phyloP scores from a whole-genome alignment of 2,113 vertebrate genomes.

The Dasyprocta punctata region DNA sequence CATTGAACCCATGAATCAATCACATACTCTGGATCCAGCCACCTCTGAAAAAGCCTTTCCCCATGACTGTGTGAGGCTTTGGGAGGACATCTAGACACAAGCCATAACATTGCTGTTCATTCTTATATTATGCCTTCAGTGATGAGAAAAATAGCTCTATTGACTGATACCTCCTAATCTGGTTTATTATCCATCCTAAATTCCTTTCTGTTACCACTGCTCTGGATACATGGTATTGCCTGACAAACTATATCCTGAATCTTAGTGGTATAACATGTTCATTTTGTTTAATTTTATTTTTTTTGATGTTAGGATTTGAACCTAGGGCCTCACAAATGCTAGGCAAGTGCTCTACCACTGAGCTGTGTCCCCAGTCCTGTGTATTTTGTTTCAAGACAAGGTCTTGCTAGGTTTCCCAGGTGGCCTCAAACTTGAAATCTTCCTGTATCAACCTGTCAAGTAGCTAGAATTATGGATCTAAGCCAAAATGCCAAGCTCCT shows the following conservation, averaged over 20 bases:
- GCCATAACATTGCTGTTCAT: background rate
- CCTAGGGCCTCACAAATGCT: background rate
- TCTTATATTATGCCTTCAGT: background rate
- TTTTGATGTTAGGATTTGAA: background rate
- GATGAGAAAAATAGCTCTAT: background rate
- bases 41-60: too few species aligned
- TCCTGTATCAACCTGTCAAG: background rate
- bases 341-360: background rate
- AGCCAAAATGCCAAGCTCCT: background rate
- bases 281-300: background rate
- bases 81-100: too few species aligned
- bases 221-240: background rate
- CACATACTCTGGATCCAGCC: too few species aligned
- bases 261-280: background rate
- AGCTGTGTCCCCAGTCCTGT: background rate
- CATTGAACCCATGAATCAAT: too few species aligned
- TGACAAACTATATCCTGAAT: background rate
- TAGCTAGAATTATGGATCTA: background rate
- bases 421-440: background rate
- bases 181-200: too few species aligned
- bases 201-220: background rate
- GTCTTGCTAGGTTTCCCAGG: background rate
- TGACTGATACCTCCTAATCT: background rate
- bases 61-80: too few species aligned
- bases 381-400: background rate